phyloP scores from a whole-genome alignment of 1,140 invertebrate genomes.

The Drosophila azteca region DNA sequence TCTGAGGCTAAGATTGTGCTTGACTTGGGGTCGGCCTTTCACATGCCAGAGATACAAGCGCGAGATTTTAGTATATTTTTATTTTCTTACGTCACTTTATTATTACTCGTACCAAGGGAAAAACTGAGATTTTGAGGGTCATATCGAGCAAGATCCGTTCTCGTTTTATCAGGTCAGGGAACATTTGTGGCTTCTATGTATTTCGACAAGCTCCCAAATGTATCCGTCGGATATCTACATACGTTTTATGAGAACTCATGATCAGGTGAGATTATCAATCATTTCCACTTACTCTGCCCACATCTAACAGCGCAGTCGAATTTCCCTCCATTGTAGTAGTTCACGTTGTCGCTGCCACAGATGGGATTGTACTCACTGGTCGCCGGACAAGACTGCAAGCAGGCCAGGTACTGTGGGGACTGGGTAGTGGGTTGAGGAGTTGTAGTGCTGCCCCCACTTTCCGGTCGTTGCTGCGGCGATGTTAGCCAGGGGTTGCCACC shows the following conservation, averaged over 20 bases:
- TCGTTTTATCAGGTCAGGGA: background rate
- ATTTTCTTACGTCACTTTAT: constrained; percentile 21
- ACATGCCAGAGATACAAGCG: constrained; percentile 15
- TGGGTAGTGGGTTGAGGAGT: constrained; percentile 40
- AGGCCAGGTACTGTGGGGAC: constrained; percentile 55
- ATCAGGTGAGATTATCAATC: too few relatives aligned
- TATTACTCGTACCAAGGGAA: constrained; percentile 5
- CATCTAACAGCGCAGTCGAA: constrained; percentile 86
- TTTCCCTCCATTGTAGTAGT: constrained; percentile 86
- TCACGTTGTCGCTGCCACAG: constrained; percentile 87
- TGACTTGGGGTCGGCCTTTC: constrained; percentile 30
- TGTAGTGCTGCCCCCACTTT: constrained; percentile 10
- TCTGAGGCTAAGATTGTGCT: background rate
- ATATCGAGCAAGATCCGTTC: too few relatives aligned
- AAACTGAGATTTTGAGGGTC: background rate
- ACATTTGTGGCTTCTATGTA: too few relatives aligned
- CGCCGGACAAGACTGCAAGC: constrained; percentile 64
- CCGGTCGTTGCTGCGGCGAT: background rate
- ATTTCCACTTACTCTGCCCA: constrained; percentile 84
- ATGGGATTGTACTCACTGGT: constrained; percentile 89
- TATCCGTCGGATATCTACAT: constrained; percentile 10
- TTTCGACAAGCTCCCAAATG: constrained; percentile 27
- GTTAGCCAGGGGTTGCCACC: constrained; percentile 3
- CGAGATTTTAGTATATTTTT: constrained; percentile 7
- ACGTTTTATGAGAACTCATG: too few relatives aligned